Evolutionary conservation across 2,888 invertebrate species (phyloP).

Genomic region (Euzophera pinguis): DNA sequence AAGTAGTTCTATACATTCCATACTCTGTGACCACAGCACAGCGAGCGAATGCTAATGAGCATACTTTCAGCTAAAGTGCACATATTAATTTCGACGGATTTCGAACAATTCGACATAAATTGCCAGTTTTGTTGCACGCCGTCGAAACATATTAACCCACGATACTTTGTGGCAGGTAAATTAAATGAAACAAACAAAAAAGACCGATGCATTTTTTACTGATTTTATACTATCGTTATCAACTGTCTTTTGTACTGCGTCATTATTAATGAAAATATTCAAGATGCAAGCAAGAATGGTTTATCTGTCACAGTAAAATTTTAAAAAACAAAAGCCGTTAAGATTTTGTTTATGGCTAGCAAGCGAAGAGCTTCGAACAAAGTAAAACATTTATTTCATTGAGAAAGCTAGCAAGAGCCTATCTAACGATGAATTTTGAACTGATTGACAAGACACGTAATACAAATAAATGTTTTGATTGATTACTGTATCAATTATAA

Average conservation of each 20-base stretch:
- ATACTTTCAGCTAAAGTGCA: slow-evolving; percentile 12
- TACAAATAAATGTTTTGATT: too few relatives aligned
- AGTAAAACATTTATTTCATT: too few relatives aligned
- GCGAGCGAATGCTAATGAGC: slow-evolving; percentile 7
- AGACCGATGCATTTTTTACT: not conserved
- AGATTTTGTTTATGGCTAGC: too few relatives aligned
- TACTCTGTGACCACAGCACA: not conserved
- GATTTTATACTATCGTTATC: not conserved
- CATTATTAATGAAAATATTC: too few relatives aligned
- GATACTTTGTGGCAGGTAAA: slow-evolving; percentile 8
- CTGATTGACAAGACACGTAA: too few relatives aligned
- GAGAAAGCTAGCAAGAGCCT: too few relatives aligned
- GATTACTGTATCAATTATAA: too few relatives aligned
- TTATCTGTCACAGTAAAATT: too few relatives aligned
- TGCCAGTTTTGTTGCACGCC: slow-evolving; percentile 8
- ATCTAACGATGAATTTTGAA: too few relatives aligned
- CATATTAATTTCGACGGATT: slow-evolving; percentile 14
- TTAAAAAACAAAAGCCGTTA: too few relatives aligned
- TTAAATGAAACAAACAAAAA: slow-evolving; percentile 3
- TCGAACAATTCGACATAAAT: slow-evolving; percentile 11
- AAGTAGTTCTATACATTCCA: not conserved
- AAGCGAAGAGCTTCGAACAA: too few relatives aligned
- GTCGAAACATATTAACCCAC: slow-evolving; percentile 1
- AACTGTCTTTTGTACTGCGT: not conserved
- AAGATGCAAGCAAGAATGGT: too few relatives aligned